A percentile compares a stretch with the other conserved stretches of the same genome.
Conservation (phyloP, 2,797 vertebrate genomes). For the Coranthus polyacanthus region DNA sequence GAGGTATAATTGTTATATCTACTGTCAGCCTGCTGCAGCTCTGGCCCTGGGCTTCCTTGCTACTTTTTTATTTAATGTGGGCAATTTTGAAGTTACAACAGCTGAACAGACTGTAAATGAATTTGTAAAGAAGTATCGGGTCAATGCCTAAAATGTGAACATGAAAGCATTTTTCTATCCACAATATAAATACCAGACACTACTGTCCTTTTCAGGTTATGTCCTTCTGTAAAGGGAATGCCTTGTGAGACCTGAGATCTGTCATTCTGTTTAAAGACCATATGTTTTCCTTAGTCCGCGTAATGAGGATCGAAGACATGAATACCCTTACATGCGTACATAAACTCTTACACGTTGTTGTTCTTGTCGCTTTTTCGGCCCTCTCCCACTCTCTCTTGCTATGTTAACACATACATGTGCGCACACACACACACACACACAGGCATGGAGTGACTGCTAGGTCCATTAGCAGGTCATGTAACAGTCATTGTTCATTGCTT, state of each 20-base stretch:
- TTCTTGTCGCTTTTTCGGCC: conserved; percentile 15
- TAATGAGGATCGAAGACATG: conserved; percentile 18
- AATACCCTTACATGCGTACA: conserved; percentile 8
- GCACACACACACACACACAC: conserved; percentile 10
- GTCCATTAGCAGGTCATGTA: conserved; percentile 87
- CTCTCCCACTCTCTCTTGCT: conserved; percentile 12
- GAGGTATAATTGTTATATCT: conserved; percentile 64
- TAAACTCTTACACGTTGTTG: neutral
- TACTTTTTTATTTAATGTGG: conserved; percentile 40
- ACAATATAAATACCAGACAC: conserved; percentile 62
- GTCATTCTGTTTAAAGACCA: conserved; percentile 63
- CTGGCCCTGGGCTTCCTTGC: conserved; percentile 49
- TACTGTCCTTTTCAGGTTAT: conserved; percentile 33
- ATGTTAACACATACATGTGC: conserved; percentile 30
- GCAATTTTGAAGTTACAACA: conserved; percentile 23
- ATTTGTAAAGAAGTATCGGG: conserved; percentile 28
- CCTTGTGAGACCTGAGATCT: conserved; percentile 37
- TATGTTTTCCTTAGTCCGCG: conserved; percentile 62
- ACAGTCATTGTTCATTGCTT: conserved; percentile 89
- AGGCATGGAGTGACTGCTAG: conserved; percentile 69
- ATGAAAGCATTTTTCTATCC: conserved; percentile 42
- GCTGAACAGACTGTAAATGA: conserved; percentile 28
- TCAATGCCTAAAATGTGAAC: conserved; percentile 28
- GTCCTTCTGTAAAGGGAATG: conserved; percentile 57
- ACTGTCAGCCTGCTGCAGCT: conserved; percentile 46